phyloP scores from a whole-genome alignment of 2,888 invertebrate genomes.

The Andrena bucephala region DNA sequence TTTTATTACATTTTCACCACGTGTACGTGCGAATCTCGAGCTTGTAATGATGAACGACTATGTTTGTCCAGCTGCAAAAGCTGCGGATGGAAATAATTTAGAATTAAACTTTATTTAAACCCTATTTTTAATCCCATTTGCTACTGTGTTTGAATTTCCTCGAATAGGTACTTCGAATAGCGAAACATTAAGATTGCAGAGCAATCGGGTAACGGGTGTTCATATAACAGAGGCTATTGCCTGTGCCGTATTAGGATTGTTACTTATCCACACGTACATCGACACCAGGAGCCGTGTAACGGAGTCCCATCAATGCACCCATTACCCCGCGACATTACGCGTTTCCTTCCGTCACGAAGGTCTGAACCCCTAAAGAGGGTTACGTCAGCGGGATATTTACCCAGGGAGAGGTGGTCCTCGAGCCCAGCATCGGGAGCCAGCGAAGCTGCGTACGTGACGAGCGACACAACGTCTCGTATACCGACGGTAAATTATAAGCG shows the following conservation, averaged over 20 bases:
- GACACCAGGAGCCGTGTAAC: background rate
- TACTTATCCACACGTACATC: slow-evolving; percentile 27
- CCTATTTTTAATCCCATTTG: too few species aligned
- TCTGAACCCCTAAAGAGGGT: slow-evolving; percentile 17
- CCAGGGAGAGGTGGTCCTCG: background rate
- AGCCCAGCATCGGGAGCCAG: background rate
- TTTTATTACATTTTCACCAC: too few species aligned
- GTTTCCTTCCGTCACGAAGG: background rate
- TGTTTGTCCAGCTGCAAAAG: too few species aligned
- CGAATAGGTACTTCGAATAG: background rate
- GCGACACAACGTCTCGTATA: background rate
- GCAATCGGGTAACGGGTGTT: background rate
- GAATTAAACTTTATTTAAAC: too few species aligned
- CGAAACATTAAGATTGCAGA: background rate
- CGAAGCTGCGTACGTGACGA: slow-evolving; percentile 31
- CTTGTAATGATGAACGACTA: too few species aligned
- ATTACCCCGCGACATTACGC: slow-evolving; percentile 25
- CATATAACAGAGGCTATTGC: background rate
- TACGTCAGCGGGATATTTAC: slow-evolving; percentile 47
- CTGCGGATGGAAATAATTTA: too few species aligned
- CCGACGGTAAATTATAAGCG: background rate
- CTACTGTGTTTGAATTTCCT: too few species aligned
- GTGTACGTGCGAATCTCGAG: too few species aligned
- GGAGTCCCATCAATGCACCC: slow-evolving; percentile 11
- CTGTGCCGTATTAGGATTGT: slow-evolving; percentile 24